phyloP scores from a whole-genome alignment of 1,140 invertebrate species.

The Drosophila insularis region DNA sequence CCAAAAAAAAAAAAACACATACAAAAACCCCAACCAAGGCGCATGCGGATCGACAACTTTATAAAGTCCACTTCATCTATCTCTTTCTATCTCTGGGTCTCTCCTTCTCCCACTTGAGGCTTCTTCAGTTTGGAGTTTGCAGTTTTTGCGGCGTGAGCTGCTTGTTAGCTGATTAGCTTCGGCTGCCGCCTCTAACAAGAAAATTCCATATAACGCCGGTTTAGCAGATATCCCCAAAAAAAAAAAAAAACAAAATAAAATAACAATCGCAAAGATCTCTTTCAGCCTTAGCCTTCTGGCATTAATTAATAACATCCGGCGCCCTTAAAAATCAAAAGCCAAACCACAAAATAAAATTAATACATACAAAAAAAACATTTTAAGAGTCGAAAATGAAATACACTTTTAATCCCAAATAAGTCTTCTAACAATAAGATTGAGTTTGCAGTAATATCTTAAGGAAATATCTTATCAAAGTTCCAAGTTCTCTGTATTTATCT shows the following conservation, averaged over 20 bases:
- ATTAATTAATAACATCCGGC: constrained; percentile 81
- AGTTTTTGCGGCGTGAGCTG: constrained; percentile 63
- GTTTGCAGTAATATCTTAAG: too few relatives aligned
- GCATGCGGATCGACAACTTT: constrained; percentile 73
- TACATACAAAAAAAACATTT: background rate
- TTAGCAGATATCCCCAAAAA: constrained; percentile 43
- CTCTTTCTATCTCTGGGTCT: constrained; percentile 5
- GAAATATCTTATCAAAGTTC: too few relatives aligned
- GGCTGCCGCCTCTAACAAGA: constrained; percentile 69
- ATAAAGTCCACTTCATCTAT: constrained; percentile 46
- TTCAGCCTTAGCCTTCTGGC: constrained; percentile 46
- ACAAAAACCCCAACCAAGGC: constrained; percentile 31
- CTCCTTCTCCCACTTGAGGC: constrained; percentile 3
- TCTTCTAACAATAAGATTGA: too few relatives aligned
- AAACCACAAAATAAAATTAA: constrained; percentile 21
- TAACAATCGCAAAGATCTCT: constrained; percentile 22
- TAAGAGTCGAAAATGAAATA: background rate
- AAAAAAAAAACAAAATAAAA: background rate
- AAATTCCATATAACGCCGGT: constrained; percentile 75
- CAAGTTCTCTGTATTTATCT: too few relatives aligned
- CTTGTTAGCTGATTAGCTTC: constrained; percentile 75
- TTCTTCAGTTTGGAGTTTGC: constrained; percentile 2
- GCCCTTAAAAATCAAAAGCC: constrained; percentile 46
- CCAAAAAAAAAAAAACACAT: constrained; percentile 23
- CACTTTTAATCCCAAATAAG: too few relatives aligned